Evolutionary conservation across 2,797 vertebrate genomes (phyloP).

Genomic region (Harpagifer antarcticus): DNA sequence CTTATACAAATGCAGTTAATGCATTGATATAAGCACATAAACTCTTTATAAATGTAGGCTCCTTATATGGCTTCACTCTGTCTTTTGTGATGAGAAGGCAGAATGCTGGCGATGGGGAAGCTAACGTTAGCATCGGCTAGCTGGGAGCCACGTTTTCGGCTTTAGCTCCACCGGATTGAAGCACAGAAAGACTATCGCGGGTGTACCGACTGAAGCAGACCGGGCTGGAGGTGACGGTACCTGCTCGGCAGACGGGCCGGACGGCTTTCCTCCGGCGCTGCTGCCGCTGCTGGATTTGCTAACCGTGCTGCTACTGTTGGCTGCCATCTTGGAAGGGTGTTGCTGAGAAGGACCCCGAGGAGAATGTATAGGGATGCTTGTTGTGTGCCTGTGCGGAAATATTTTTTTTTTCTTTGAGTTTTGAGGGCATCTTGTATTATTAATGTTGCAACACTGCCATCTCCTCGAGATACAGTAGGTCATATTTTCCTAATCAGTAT

Average conservation of each 20-base stretch:
- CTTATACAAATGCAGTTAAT: neutral
- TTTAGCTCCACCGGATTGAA: neutral
- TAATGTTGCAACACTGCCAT: too few relatives aligned
- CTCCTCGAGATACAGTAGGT: too few relatives aligned
- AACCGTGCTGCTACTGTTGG: conserved; percentile 86
- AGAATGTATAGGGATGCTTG: conserved; percentile 6
- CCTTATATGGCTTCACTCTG: accelerated
- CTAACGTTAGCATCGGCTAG: conserved; percentile 66
- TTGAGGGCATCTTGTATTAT: too few relatives aligned
- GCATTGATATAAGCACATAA: accelerated
- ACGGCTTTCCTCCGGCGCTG: conserved; percentile 78
- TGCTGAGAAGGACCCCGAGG: conserved; percentile 57
- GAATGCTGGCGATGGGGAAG: conserved; percentile 43
- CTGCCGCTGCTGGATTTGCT: conserved; percentile 73
- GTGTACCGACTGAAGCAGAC: accelerated
- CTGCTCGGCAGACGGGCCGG: conserved; percentile 85
- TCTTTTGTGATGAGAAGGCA: conserved; percentile 24
- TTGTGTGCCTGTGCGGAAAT: conserved; percentile 62
- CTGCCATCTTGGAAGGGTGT: conserved; percentile 87
- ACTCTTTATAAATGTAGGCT: accelerated
- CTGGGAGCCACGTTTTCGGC: neutral
- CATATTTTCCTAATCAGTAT: too few relatives aligned
- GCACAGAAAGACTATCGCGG: accelerated
- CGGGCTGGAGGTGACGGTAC: conserved; percentile 43
- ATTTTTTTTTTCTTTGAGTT: too few relatives aligned